Percentiles rank a stretch among this genome's conserved stretches.
These are phyloP conservation scores for Drosophila multiciliata DNA, from an alignment of 2,888 invertebrate species.

Conservation along the genomic window DNA sequence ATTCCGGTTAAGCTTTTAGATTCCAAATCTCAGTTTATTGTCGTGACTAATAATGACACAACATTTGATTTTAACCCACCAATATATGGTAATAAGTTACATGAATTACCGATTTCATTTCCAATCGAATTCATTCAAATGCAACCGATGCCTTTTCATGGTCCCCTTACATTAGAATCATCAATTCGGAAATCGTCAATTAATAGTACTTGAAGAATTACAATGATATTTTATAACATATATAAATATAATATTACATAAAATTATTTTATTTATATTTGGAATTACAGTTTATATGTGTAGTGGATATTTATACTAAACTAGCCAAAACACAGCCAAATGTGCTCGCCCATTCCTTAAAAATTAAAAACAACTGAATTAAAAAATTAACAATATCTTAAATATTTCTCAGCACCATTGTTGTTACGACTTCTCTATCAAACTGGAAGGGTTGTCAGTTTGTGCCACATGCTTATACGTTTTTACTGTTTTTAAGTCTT, in stretches of 20 bases:
- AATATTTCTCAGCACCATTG: neutral
- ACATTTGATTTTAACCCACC: conserved; percentile 37
- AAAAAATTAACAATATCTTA: neutral
- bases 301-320: neutral
- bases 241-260: neutral
- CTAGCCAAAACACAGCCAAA: neutral
- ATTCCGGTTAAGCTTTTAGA: conserved; percentile 44
- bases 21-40: conserved; percentile 46
- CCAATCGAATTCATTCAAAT: conserved; percentile 81
- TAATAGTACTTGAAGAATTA: conserved; percentile 22
- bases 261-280: neutral
- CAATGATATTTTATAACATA: neutral
- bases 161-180: conserved; percentile 58
- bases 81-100: conserved; percentile 55
- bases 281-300: neutral
- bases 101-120: conserved; percentile 68
- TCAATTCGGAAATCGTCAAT: conserved; percentile 27
- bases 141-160: conserved; percentile 81
- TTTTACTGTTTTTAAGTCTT: neutral
- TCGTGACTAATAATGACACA: conserved; percentile 52
- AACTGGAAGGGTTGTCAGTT: neutral
- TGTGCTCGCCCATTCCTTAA: neutral
- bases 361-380: neutral
- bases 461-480: neutral
- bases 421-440: neutral